Evolutionary conservation across 2,888 invertebrate species (phyloP).

Genomic region (Cryptocephalus moraei): DNA sequence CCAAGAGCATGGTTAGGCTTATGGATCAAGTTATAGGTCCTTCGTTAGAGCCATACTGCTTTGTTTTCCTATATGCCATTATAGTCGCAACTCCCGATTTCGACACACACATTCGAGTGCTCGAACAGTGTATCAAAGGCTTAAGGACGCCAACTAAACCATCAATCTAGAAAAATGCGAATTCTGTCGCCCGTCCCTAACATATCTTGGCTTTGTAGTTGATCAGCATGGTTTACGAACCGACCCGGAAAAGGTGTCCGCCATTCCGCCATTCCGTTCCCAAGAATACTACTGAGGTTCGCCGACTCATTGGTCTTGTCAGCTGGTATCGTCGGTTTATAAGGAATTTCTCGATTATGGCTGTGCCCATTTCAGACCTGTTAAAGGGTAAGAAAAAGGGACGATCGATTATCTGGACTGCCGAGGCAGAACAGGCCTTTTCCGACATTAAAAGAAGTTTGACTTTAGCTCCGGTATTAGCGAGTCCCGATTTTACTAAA

Average conservation of each 20-base stretch:
- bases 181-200: constrained; percentile 6
- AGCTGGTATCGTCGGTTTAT: constrained; percentile 9
- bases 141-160: background rate
- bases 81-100: constrained; percentile 4
- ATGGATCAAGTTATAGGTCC: constrained; percentile 16
- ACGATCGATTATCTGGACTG: constrained; percentile 11
- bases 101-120: constrained; percentile 1
- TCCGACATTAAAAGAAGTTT: constrained; percentile 10
- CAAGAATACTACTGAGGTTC: constrained; percentile 5
- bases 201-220: constrained; percentile 3
- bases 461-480: constrained; percentile 14
- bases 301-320: constrained; percentile 5
- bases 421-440: constrained; percentile 9
- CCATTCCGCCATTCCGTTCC: constrained; percentile 4
- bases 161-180: constrained; percentile 5
- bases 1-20: constrained; percentile 11
- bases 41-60: constrained; percentile 9
- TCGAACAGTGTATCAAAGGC: constrained; percentile 1
- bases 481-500: constrained; percentile 11
- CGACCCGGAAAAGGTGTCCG: constrained; percentile 6
- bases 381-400: constrained; percentile 4
- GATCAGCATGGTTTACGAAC: constrained; percentile 5
- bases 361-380: constrained; percentile 1
- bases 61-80: constrained; percentile 11
- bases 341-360: constrained; percentile 7